Evolutionary conservation across 1,140 invertebrate genomes (phyloP).

Genomic region (Araneus ventricosus): DNA sequence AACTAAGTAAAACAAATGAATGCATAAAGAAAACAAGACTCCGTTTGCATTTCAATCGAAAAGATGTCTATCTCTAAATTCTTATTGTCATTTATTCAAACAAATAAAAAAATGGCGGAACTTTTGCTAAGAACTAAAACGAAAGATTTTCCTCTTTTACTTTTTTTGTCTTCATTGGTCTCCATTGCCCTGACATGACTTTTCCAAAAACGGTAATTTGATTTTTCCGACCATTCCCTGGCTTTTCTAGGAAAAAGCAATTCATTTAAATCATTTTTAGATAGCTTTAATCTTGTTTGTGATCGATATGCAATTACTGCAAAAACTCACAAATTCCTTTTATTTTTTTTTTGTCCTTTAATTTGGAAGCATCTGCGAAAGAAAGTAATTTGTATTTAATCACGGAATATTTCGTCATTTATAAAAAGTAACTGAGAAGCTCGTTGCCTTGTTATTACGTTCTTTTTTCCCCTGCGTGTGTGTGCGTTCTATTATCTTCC

Average conservation of each 20-base stretch:
- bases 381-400: conserved; percentile 8
- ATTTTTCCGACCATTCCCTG: conserved; percentile 32
- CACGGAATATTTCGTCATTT: not conserved
- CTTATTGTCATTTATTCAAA: conserved; percentile 35
- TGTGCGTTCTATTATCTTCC: not conserved
- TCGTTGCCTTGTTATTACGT: not conserved
- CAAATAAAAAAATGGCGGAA: not conserved
- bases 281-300: conserved; percentile 58
- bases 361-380: not conserved
- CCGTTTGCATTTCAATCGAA: not conserved
- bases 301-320: conserved; percentile 35
- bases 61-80: not conserved
- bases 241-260: conserved; percentile 17
- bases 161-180: not conserved
- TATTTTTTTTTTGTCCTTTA: not conserved
- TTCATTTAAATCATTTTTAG: conserved; percentile 48
- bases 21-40: not conserved
- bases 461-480: not conserved
- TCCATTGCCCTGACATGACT: conserved; percentile 25
- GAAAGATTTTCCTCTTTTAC: not conserved
- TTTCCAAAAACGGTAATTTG: conserved; percentile 41
- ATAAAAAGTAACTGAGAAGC: not conserved
- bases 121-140: not conserved
- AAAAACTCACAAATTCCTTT: not conserved
- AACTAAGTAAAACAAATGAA: not conserved